These are phyloP conservation scores for Aphodius sticticus DNA, from an alignment of 2,888 invertebrate species.

Conservation along the genomic window DNA sequence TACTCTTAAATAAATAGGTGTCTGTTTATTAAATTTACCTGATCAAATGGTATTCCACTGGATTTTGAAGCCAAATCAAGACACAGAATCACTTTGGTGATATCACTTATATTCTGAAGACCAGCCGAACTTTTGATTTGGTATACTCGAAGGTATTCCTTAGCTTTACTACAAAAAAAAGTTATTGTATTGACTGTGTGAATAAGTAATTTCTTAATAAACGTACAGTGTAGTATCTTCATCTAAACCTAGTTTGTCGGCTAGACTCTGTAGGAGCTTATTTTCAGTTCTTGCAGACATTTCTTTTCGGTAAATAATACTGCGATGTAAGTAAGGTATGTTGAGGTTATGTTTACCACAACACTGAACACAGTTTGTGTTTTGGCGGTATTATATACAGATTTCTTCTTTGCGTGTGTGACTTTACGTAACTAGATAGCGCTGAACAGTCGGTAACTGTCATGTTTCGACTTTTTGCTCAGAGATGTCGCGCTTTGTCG, in stretches of 20 bases:
- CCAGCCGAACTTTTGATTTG: conserved; percentile 59
- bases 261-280: conserved; percentile 19
- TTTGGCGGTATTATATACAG: too few relatives aligned
- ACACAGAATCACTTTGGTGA: conserved; percentile 68
- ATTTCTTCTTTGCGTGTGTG: too few relatives aligned
- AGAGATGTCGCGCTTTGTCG: too few relatives aligned
- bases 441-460: too few relatives aligned
- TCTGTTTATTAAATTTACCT: conserved; percentile 53
- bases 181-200: too few relatives aligned
- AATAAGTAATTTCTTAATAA: too few relatives aligned
- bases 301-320: not conserved
- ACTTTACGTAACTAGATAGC: too few relatives aligned
- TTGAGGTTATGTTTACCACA: not conserved
- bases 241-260: conserved; percentile 32
- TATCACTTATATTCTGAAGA: conserved; percentile 62
- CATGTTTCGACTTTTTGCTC: too few relatives aligned
- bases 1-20: conserved; percentile 12
- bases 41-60: conserved; percentile 64
- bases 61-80: conserved; percentile 66
- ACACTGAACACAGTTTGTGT: too few relatives aligned
- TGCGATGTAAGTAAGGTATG: not conserved
- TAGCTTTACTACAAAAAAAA: conserved; percentile 61
- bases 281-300: conserved; percentile 5
- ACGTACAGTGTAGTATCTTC: conserved; percentile 28
- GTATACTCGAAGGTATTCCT: conserved; percentile 63